Percentiles rank a stretch among this genome's conserved stretches.
These are phyloP conservation scores for Odontocolon sp. DNA, from an alignment of 2,888 invertebrate genomes.

Conservation along the genomic window DNA sequence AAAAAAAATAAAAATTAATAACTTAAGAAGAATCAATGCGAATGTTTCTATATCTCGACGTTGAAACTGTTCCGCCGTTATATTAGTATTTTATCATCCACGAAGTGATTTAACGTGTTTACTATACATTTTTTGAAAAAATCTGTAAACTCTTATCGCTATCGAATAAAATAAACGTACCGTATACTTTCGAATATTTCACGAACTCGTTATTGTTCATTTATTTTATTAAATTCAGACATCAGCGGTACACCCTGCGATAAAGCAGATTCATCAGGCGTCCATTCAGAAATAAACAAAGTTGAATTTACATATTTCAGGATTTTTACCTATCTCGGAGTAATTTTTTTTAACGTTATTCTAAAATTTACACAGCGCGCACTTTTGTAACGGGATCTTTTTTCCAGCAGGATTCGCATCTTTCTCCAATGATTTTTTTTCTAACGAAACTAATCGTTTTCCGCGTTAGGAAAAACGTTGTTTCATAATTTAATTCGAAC, in stretches of 20 bases:
- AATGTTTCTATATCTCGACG: too few species aligned
- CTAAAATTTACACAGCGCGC: slow-evolving; percentile 59
- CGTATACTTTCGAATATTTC: slow-evolving; percentile 4
- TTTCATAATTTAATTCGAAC: slow-evolving; percentile 64
- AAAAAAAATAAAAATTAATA: neutral
- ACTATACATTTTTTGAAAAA: neutral
- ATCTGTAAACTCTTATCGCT: slow-evolving; percentile 3
- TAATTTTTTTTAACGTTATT: slow-evolving; percentile 54
- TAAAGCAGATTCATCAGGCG: slow-evolving; percentile 63
- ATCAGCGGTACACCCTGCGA: slow-evolving; percentile 71
- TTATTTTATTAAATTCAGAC: slow-evolving; percentile 72
- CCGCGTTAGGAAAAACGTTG: slow-evolving; percentile 35
- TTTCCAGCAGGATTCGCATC: slow-evolving; percentile 32
- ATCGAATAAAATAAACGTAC: slow-evolving; percentile 30
- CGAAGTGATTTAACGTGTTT: slow-evolving; percentile 8
- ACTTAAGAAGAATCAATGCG: too few species aligned
- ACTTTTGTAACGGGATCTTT: slow-evolving; percentile 36
- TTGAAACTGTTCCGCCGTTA: neutral
- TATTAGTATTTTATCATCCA: slow-evolving; percentile 28
- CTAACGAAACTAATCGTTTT: slow-evolving; percentile 33
- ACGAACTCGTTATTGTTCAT: neutral
- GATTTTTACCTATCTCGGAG: neutral
- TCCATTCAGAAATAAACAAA: slow-evolving; percentile 58
- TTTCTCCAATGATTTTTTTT: slow-evolving; percentile 55
- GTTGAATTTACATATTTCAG: slow-evolving; percentile 61